Base-by-base conservation (phyloP, 2,888 invertebrate genomes). In the Candidula unifasciata region DNA sequence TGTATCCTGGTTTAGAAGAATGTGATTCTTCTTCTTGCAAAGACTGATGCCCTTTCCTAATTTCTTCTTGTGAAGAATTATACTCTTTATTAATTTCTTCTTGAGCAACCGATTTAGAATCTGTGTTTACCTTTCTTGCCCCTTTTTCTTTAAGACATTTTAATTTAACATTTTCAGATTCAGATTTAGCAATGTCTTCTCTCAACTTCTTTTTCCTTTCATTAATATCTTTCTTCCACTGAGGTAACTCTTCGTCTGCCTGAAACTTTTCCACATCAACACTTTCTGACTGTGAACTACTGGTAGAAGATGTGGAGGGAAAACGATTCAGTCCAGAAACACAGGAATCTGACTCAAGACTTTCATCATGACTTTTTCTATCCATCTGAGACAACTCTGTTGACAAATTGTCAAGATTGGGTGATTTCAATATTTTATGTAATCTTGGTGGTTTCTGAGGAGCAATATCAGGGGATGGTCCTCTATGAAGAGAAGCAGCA, bases 181-280 rank as follows among this genome's bases (percentile, higher is more conserved):
- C 84, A 60, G 74, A 74, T 57, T 35, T 80, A 10, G 81, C 77
- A 13, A 77, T 77, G n/a, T 85, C 77, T 77, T 85, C 85, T 64
- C 85, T 81, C 37, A 84, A 64, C 60, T 78, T 85, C 68, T 71
- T 76, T 44, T 85, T 85, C 21, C 85, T 71, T 64, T 77, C 85
- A 54, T 85, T 78, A 60, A 85, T 80, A 37, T 80, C 78, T 79
- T 76, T 77, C 68, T 85, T 85, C 85, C 85, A 85, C 74, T 85
- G 81, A n/a, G 85, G 85, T 44, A 85, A 3, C 1, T 81, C 81
- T 37, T 60, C 71, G n/a, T 27, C 16, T 30, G 13, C n/a, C n/a
- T 52, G 33, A 18, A n/a, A 2, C 52, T 27, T 37, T 52, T 68
- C 64, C 16, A 33, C 21, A n/a, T 18, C 35, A 18, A 8, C 37